Percentiles rank a stretch among this genome's conserved stretches.
Conservation (phyloP, 2,113 vertebrate species). For the Epinephelus moara region DNA sequence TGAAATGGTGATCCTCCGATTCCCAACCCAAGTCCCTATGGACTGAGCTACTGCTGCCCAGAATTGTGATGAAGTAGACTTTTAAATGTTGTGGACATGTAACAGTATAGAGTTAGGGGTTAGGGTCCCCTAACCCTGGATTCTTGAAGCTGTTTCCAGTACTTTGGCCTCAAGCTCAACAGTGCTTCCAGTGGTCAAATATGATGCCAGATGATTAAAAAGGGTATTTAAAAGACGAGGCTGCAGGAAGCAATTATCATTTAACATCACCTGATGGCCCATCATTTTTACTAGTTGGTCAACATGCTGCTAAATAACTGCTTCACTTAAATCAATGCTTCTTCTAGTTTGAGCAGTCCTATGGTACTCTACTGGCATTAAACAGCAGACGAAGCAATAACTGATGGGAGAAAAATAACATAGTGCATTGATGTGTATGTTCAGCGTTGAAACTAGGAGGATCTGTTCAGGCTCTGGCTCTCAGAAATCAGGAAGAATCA, state of each 20-base stretch:
- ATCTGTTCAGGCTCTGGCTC: not conserved
- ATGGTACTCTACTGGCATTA: not conserved
- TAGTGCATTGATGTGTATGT: not conserved
- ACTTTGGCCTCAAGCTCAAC: not conserved
- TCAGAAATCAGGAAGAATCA: not conserved
- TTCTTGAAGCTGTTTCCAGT: not conserved
- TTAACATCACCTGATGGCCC: not conserved
- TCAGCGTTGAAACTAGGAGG: not conserved
- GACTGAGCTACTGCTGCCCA: no score
- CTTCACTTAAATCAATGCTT: constrained; percentile 24
- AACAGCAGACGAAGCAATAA: constrained; percentile 11
- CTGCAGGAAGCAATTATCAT: constrained; percentile 9
- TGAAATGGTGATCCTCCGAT: no score
- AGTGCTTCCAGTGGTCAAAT: constrained; percentile 1
- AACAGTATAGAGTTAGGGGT: no score
- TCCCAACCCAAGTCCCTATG: no score
- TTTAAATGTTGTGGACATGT: not conserved
- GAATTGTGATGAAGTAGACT: not conserved
- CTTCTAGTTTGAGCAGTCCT: not conserved
- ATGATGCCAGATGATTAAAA: constrained; percentile 26
- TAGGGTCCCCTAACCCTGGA: not conserved
- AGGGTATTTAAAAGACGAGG: not conserved
- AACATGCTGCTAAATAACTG: constrained; percentile 54
- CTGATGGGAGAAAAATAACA: constrained; percentile 12
- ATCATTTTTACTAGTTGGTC: constrained; percentile 12